These are phyloP conservation scores for Saxidomus purpurata DNA, from an alignment of 1,140 invertebrate species.

Conservation along the genomic window DNA sequence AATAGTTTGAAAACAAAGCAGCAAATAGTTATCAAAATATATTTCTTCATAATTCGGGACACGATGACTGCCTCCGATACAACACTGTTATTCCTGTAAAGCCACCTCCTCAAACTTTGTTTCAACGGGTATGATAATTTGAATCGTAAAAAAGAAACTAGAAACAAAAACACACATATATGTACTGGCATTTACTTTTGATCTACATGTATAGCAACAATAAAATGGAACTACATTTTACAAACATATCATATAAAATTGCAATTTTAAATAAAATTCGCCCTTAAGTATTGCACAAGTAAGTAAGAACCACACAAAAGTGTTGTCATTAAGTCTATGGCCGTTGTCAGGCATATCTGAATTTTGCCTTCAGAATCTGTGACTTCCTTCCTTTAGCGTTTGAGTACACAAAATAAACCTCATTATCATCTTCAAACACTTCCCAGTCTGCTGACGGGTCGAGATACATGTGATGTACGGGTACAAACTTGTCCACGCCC, in stretches of 20 bases:
- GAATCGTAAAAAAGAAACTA: no score
- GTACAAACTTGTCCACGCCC: constrained; percentile 84
- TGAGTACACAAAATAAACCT: constrained; percentile 82
- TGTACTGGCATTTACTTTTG: no score
- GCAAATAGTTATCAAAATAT: no score
- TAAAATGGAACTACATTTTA: background rate
- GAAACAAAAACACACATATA: no score
- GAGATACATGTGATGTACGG: constrained; percentile 80
- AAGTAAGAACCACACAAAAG: background rate
- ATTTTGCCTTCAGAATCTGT: constrained; percentile 81
- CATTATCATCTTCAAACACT: constrained; percentile 74
- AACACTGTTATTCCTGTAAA: no score
- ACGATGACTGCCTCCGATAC: no score
- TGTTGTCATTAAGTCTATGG: background rate
- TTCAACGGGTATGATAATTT: no score
- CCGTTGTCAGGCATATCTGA: constrained; percentile 40
- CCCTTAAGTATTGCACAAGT: constrained; percentile 7
- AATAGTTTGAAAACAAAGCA: no score
- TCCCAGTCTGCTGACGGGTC: constrained; percentile 84
- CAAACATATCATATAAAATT: background rate
- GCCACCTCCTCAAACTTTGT: no score
- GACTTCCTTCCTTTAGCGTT: constrained; percentile 81
- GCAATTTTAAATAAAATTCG: background rate
- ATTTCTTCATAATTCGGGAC: no score
- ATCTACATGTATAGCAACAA: no score